Base-by-base conservation (phyloP, 2,797 vertebrate species). In the Sternotherus odoratus region DNA sequence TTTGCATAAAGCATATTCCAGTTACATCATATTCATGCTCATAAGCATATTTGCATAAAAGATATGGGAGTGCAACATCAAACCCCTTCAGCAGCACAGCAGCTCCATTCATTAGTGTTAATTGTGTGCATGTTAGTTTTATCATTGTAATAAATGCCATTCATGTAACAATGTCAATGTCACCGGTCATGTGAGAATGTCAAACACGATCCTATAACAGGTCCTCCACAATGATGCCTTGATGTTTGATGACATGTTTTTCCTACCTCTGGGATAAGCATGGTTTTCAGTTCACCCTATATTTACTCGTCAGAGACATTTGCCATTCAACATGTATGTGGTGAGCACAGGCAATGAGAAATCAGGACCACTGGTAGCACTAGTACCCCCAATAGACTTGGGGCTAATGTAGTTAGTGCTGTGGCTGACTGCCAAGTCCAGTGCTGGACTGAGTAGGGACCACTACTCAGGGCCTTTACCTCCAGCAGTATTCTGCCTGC, bases 401-500 rank as follows among this genome's bases (percentile, higher is more conserved):
- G 78, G 2, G 66, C 74, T 86, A 83, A 89, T 48, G 72, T 87
- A 92, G 77, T 82, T 15, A 1, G 83, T 74, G 79, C 54, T 79
- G 85, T 81, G 51, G 16, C 77, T 88, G 90, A 49, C 87, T 93
- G 79, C 66, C 81, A 60, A 83, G 16, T 30, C 28, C 26, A 57
- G 26, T 21, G 28, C 15, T 33, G 28, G 43, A 53, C 33, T 79
- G 74, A 88, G 26, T 15, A 75, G 77, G 84, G 86, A 30, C 2
- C 48, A 87, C 54, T 79, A 48, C 48, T 88, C 79, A 50, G 79
- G 12, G 39, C 10, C 56, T 95, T 93, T 63, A 12, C 33, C 69
- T 89, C 66, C 87, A 93, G 90, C 79, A 86, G 85, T 39, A 46
- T 23, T 87, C 69, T 57, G 33, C 30, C 48, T 81, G 72, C 87